phyloP scores from a whole-genome alignment of 2,797 vertebrate genomes.

The Pteronotus mesoamericanus region DNA sequence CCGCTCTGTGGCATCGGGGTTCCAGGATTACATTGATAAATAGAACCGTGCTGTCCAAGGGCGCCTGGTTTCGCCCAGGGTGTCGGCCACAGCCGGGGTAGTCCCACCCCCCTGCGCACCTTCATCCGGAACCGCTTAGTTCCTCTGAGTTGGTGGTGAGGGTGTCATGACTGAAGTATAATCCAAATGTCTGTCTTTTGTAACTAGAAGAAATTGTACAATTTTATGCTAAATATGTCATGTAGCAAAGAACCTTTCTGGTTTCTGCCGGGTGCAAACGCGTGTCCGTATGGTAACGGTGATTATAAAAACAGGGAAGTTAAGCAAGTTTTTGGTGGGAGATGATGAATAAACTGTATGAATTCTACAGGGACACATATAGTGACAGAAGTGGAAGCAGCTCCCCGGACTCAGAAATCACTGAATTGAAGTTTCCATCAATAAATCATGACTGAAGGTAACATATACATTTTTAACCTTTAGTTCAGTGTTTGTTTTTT shows the following conservation, averaged over 20 bases:
- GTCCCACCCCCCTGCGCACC: not conserved
- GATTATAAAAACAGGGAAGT: not conserved
- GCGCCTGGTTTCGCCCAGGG: fast-evolving
- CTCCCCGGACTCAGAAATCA: conserved; percentile 91
- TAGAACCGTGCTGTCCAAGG: not conserved
- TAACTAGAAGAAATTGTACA: not conserved
- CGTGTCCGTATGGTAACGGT: not conserved
- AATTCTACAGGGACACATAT: conserved; percentile 90
- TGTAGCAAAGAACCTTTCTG: not conserved
- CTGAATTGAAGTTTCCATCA: conserved; percentile 89
- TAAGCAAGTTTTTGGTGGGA: not conserved
- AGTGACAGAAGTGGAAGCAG: conserved; percentile 92
- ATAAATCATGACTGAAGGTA: conserved; percentile 84
- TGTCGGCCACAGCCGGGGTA: fast-evolving
- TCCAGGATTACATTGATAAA: not conserved
- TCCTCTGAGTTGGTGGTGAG: not conserved
- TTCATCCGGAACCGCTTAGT: not conserved
- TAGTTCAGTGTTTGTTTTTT: not conserved
- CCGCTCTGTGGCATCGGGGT: not conserved
- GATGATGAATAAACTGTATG: not conserved
- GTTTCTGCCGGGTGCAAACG: not conserved
- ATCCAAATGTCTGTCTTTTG: not conserved
- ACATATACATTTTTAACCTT: conserved; percentile 23
- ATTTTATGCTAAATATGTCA: not conserved
- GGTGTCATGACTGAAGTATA: not conserved